These are phyloP conservation scores for Ochotona curzoniae DNA, from an alignment of 2,113 vertebrate genomes.

Conservation along the genomic window DNA sequence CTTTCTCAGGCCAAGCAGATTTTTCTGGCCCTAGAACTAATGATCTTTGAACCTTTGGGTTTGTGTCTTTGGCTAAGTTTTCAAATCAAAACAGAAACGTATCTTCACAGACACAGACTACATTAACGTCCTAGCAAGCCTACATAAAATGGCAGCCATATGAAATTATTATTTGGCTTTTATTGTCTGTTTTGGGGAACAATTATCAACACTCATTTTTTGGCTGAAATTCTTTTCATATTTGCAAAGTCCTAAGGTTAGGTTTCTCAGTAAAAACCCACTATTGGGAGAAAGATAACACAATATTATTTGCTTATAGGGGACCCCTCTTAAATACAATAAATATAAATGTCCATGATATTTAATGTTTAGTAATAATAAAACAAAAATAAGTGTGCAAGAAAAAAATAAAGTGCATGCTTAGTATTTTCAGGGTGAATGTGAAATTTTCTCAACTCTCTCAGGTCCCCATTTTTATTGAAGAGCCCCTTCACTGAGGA, in stretches of 20 bases:
- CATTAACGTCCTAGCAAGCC: not conserved
- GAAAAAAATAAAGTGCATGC: conserved; percentile 61
- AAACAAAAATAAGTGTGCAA: conserved; percentile 43
- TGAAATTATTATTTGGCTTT: not conserved
- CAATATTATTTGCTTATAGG: conserved; percentile 14
- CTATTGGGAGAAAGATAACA: conserved; percentile 38
- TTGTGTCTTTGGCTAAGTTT: conserved; percentile 23
- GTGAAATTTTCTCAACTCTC: conserved; percentile 64
- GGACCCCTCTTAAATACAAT: conserved; percentile 10
- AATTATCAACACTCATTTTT: conserved; percentile 2
- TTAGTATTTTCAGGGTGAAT: conserved; percentile 52
- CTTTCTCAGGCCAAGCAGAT: not conserved
- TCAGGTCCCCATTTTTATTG: conserved; percentile 66
- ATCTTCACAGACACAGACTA: not conserved
- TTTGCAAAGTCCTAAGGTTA: conserved; percentile 40
- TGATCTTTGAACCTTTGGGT: conserved; percentile 4
- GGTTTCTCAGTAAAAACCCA: conserved; percentile 43
- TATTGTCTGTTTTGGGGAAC: not conserved
- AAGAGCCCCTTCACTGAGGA: conserved; percentile 48
- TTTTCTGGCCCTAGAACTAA: conserved; percentile 32
- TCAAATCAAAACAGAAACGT: conserved; percentile 2
- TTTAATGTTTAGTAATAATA: conserved; percentile 41
- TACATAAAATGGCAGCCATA: not conserved
- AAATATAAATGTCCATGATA: not conserved
- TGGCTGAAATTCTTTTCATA: conserved; percentile 13